A percentile compares a stretch with the other conserved stretches of the same genome.
phyloP scores from a whole-genome alignment of 1,140 invertebrate species.

The Latrodectus geometricus region DNA sequence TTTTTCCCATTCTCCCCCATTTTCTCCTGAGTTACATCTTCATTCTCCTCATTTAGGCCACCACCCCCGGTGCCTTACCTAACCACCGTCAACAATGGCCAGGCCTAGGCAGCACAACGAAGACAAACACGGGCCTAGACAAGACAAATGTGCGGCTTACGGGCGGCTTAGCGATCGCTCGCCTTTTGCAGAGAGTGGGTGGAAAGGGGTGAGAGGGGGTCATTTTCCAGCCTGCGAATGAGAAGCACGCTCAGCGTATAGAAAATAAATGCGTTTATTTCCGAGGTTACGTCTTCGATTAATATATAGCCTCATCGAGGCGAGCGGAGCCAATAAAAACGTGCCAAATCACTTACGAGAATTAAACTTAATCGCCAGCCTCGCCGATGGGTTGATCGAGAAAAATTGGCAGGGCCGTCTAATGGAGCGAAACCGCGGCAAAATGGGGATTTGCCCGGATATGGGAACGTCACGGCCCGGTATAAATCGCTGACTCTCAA shows the following conservation, averaged over 20 bases:
- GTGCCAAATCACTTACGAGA: slow-evolving; percentile 63
- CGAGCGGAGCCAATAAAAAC: slow-evolving; percentile 62
- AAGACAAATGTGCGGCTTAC: slow-evolving; percentile 63
- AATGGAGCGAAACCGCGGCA: slow-evolving; percentile 61
- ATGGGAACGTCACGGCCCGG: slow-evolving; percentile 57
- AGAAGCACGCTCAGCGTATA: slow-evolving; percentile 40
- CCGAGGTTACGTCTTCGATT: slow-evolving; percentile 62
- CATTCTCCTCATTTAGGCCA: slow-evolving; percentile 47
- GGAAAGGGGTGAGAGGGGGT: neutral
- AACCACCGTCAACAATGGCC: slow-evolving; percentile 60
- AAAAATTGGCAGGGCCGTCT: slow-evolving; percentile 61
- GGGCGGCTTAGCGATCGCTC: slow-evolving; percentile 53
- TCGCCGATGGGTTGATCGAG: slow-evolving; percentile 59
- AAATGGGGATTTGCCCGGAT: slow-evolving; percentile 62
- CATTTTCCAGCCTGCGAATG: slow-evolving; percentile 50
- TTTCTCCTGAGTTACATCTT: slow-evolving; percentile 31
- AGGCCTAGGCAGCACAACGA: slow-evolving; percentile 18
- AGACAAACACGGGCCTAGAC: slow-evolving; percentile 57
- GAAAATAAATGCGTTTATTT: slow-evolving; percentile 63
- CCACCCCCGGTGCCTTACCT: slow-evolving; percentile 29
- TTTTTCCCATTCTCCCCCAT: slow-evolving; percentile 14
- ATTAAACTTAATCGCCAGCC: slow-evolving; percentile 62
- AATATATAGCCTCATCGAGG: slow-evolving; percentile 61
- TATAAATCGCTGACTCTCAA: slow-evolving; percentile 58
- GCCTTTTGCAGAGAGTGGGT: slow-evolving; percentile 10